Evolutionary conservation across 2,797 vertebrate genomes (phyloP).

Genomic region (Melanogrammus aeglefinus): DNA sequence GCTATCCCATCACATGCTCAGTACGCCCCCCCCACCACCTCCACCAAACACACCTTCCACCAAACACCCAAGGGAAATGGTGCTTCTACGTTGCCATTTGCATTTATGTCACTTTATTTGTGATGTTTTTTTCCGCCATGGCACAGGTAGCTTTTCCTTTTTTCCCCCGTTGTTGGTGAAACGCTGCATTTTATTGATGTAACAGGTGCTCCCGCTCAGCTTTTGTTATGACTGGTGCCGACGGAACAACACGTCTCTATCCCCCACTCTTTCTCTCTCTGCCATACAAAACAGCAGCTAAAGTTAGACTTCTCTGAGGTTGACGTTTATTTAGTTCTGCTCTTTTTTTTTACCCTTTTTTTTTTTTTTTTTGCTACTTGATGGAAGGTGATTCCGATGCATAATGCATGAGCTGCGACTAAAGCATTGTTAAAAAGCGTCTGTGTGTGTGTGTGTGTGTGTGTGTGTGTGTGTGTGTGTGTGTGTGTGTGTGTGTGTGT

Average conservation of each 20-base stretch:
- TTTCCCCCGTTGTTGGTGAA: conserved; percentile 42
- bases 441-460: too few species aligned
- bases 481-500: too few species aligned
- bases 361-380: conserved; percentile 77
- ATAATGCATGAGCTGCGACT: conserved; percentile 96
- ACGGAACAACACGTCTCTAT: conserved; percentile 46
- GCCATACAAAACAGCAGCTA: conserved; percentile 73
- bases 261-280: conserved; percentile 59
- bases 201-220: conserved; percentile 71
- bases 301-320: conserved; percentile 94
- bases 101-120: conserved; percentile 25
- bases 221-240: conserved; percentile 64
- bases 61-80: not conserved
- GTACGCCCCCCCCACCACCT: not conserved
- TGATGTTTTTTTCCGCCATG: conserved; percentile 37
- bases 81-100: too few species aligned
- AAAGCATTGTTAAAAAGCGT: conserved; percentile 63
- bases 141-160: conserved; percentile 56
- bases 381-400: conserved; percentile 86
- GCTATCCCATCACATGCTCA: not conserved
- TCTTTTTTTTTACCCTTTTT: conserved; percentile 18
- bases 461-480: conserved; percentile 30
- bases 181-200: conserved; percentile 71
- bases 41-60: not conserved
- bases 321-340: conserved; percentile 30